phyloP scores from a whole-genome alignment of 2,888 invertebrate species.

The Tetragonula carbonaria region DNA sequence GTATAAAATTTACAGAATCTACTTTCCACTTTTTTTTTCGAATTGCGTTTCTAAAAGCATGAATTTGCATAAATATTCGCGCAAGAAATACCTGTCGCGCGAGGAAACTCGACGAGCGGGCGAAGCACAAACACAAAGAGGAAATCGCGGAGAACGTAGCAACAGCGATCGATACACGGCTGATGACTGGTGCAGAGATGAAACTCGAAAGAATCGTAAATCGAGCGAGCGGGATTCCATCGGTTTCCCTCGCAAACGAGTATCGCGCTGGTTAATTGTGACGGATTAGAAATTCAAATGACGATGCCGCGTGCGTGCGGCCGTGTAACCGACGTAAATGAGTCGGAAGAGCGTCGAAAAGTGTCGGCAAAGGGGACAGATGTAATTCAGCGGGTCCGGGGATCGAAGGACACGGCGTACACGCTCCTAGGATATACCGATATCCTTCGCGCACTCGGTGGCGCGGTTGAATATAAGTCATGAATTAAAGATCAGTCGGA shows the following conservation, averaged over 20 bases:
- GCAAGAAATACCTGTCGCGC: background rate
- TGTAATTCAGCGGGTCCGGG: slow-evolving; percentile 23
- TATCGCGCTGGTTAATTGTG: slow-evolving; percentile 47
- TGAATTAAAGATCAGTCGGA: slow-evolving; percentile 66
- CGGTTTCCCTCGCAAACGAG: slow-evolving; percentile 19
- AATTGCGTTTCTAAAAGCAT: background rate
- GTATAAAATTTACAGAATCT: background rate
- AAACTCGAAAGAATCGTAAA: background rate
- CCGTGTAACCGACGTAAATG: background rate
- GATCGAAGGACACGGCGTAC: slow-evolving; percentile 25
- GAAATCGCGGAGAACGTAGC: background rate
- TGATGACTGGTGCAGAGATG: slow-evolving; percentile 5
- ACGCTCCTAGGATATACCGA: slow-evolving; percentile 31
- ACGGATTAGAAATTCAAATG: slow-evolving; percentile 56
- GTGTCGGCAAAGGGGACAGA: slow-evolving; percentile 4
- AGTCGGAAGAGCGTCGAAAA: slow-evolving; percentile 10
- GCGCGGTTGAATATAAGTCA: slow-evolving; percentile 54
- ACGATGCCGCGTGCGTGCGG: background rate
- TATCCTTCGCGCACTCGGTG: slow-evolving; percentile 30
- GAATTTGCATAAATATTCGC: background rate
- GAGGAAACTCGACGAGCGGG: background rate
- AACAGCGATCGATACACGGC: slow-evolving; percentile 15
- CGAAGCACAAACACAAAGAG: background rate
- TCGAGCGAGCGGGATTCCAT: slow-evolving; percentile 50
- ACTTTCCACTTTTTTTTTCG: background rate